Percentiles rank a stretch among this genome's conserved stretches.
Evolutionary conservation across 2,888 invertebrate genomes (phyloP).

Genomic region (Archips xylosteana): DNA sequence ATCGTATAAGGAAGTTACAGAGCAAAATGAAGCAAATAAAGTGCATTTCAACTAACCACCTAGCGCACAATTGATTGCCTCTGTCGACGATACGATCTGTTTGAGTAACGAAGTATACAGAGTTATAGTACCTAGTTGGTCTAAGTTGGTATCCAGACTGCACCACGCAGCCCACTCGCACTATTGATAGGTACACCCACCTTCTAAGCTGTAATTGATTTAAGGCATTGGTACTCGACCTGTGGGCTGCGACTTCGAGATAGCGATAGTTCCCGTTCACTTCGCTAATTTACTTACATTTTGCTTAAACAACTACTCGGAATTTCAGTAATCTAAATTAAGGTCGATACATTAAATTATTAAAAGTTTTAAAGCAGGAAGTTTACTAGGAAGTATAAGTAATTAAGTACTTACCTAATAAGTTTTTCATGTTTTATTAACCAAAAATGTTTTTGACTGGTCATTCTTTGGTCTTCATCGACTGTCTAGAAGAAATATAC

Average conservation of each 20-base stretch:
- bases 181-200: conserved; percentile 37
- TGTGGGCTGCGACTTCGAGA: conserved; percentile 5
- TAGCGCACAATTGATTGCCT: conserved; percentile 37
- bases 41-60: conserved; percentile 28
- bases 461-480: no score
- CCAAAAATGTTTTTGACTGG: no score
- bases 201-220: conserved; percentile 37
- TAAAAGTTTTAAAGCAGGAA: no score
- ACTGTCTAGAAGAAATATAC: no score
- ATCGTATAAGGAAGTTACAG: conserved; percentile 15
- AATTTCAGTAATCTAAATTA: neutral
- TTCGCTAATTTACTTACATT: neutral
- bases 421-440: no score
- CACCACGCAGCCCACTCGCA: conserved; percentile 25
- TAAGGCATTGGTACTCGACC: conserved; percentile 28
- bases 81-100: conserved; percentile 39
- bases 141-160: conserved; percentile 30
- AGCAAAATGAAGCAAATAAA: conserved; percentile 24
- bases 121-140: conserved; percentile 16
- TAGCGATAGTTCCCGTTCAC: neutral
- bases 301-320: neutral
- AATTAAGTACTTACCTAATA: no score
- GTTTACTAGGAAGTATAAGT: no score
- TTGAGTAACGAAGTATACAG: conserved; percentile 37
- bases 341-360: no score